Conservation (phyloP, 2,113 vertebrate species). For the Poecile atricapillus region DNA sequence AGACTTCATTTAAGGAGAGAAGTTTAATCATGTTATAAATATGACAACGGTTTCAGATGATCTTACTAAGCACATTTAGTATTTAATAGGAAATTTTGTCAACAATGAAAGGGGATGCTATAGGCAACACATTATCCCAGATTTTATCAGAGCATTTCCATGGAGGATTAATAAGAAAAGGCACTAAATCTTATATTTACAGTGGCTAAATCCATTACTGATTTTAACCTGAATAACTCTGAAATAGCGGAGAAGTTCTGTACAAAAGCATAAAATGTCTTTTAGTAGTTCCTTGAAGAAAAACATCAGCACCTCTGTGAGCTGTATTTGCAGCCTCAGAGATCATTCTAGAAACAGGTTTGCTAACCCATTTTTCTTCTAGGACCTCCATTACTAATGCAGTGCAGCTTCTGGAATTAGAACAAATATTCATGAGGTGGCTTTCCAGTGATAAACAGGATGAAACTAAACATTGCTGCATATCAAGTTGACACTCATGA, state of each 20-base stretch:
- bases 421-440: conserved; percentile 21
- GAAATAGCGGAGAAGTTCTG: neutral
- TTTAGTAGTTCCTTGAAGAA: neutral
- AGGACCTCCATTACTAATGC: neutral
- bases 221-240: conserved; percentile 15
- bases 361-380: conserved; percentile 4
- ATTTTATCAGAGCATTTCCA: conserved; percentile 31
- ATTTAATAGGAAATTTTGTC: conserved; percentile 12
- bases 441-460: neutral
- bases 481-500: neutral
- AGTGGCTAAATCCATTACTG: neutral
- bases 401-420: neutral
- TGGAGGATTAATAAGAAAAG: conserved; percentile 26
- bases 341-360: neutral
- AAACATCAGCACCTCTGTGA: neutral
- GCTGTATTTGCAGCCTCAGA: neutral
- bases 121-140: neutral
- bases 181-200: neutral
- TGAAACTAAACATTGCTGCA: neutral
- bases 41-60: neutral
- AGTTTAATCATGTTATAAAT: conserved; percentile 10
- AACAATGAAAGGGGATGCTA: conserved; percentile 24
- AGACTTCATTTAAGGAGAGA: neutral
- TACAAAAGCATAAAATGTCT: neutral
- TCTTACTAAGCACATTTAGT: neutral